phyloP scores from a whole-genome alignment of 2,797 vertebrate species.

The Esox lucius region DNA sequence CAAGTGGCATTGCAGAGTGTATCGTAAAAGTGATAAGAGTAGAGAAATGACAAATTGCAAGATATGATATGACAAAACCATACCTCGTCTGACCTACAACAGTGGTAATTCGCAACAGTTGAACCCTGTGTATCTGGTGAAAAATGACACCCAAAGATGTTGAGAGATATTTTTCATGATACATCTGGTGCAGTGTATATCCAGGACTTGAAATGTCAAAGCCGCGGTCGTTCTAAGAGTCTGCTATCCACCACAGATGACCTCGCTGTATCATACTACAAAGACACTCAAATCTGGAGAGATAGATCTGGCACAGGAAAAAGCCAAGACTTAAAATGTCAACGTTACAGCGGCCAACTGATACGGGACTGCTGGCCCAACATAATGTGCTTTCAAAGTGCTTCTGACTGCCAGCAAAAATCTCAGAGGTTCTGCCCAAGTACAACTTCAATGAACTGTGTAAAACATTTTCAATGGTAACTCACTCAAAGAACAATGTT shows the following conservation, averaged over 20 bases:
- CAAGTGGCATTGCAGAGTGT: constrained; percentile 9
- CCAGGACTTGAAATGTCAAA: constrained; percentile 56
- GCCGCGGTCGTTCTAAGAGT: constrained; percentile 30
- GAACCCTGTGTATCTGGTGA: constrained; percentile 10
- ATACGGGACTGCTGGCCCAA: constrained; percentile 1
- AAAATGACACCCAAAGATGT: constrained; percentile 23
- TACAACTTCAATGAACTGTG: constrained; percentile 2
- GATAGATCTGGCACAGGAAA: constrained; percentile 32
- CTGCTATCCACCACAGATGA: constrained; percentile 36
- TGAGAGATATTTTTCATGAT: constrained; percentile 27
- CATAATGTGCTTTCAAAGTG: constrained; percentile 5
- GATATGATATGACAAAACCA: constrained; percentile 5
- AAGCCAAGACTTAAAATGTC: constrained; percentile 45
- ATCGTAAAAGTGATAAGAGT: constrained; percentile 3
- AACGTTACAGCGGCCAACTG: constrained; percentile 22
- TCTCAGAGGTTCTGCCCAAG: constrained; percentile 17
- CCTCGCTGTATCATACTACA: constrained; percentile 34
- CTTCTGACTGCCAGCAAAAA: constrained; percentile 8
- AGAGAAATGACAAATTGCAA: neutral
- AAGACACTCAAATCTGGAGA: constrained; percentile 28
- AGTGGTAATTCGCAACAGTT: neutral
- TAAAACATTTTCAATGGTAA: constrained; percentile 18
- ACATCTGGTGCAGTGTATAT: constrained; percentile 28
- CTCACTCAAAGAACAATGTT: constrained; percentile 17
- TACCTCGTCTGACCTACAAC: neutral